Evolutionary conservation across 1,140 invertebrate genomes (phyloP).

Genomic region (Microvelia longipes): DNA sequence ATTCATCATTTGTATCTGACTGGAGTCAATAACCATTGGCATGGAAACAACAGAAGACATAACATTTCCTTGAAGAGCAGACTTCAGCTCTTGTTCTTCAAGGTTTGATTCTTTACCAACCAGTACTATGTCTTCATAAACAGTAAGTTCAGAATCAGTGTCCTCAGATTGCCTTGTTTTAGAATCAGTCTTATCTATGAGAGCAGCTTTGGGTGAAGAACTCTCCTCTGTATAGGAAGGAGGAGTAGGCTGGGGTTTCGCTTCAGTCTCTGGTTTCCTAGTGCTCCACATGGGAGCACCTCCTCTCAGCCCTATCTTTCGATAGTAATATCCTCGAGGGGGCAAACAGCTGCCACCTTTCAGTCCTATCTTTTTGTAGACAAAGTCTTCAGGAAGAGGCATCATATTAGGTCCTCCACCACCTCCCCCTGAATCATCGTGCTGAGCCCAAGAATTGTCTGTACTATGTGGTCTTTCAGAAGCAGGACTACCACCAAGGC

Average conservation of each 20-base stretch:
- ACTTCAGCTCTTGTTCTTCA: constrained; percentile 22
- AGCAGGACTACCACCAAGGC: constrained; percentile 34
- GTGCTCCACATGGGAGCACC: constrained; percentile 52
- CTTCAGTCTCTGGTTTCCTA: constrained; percentile 15
- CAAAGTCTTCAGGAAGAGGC: constrained; percentile 19
- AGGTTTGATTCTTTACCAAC: constrained; percentile 22
- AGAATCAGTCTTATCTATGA: constrained; percentile 11
- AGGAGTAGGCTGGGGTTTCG: constrained; percentile 32
- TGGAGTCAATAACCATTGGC: constrained; percentile 18
- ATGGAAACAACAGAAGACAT: constrained; percentile 19
- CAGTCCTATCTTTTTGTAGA: constrained; percentile 45
- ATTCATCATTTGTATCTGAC: constrained; percentile 15
- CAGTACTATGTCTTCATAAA: constrained; percentile 25
- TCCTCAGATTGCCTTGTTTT: constrained; percentile 19
- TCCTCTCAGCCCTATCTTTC: constrained; percentile 48
- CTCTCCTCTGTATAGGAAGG: constrained; percentile 23
- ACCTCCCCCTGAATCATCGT: constrained; percentile 14
- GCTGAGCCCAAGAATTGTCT: constrained; percentile 38
- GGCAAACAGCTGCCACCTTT: constrained; percentile 37
- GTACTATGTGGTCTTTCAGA: constrained; percentile 39
- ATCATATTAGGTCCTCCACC: constrained; percentile 26
- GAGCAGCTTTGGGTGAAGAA: not conserved
- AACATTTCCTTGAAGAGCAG: constrained; percentile 20
- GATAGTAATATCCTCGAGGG: constrained; percentile 31
- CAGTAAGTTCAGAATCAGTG: constrained; percentile 20